Evolutionary conservation across 2,797 vertebrate genomes (phyloP).

Genomic region (Crocidura indochinensis): DNA sequence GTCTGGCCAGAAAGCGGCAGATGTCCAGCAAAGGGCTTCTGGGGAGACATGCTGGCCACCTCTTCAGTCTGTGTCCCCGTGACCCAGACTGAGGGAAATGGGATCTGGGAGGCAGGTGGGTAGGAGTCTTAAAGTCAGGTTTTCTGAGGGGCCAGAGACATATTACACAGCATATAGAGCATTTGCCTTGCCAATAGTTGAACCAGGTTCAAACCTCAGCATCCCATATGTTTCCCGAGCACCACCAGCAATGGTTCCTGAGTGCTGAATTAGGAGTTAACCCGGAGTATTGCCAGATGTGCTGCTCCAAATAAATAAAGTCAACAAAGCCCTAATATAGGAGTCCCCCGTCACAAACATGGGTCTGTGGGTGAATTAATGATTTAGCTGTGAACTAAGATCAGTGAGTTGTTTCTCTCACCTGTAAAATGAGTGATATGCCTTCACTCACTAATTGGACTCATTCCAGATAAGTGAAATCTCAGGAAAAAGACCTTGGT

Average conservation of each 20-base stretch:
- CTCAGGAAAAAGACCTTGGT: conserved; percentile 27
- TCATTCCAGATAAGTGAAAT: neutral
- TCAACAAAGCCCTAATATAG: neutral
- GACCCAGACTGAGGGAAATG: neutral
- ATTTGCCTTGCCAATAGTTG: no score
- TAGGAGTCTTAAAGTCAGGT: conserved; percentile 36
- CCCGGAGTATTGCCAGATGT: no score
- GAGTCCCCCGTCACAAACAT: neutral
- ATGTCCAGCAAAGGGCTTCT: neutral
- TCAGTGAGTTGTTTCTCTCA: neutral
- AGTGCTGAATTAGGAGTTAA: no score
- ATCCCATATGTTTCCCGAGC: no score
- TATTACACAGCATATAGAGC: no score
- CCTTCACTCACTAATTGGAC: neutral
- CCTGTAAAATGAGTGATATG: neutral
- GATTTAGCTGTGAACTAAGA: neutral
- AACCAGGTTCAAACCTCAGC: no score
- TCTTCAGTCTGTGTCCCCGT: neutral
- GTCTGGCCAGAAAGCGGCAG: conserved; percentile 23
- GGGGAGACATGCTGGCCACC: neutral
- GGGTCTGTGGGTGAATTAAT: neutral
- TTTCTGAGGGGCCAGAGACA: neutral
- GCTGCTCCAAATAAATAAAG: no score
- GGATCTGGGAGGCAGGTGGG: neutral
- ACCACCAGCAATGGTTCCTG: no score